phyloP scores from a whole-genome alignment of 2,888 invertebrate species.

The Megaustenia siamemsis region DNA sequence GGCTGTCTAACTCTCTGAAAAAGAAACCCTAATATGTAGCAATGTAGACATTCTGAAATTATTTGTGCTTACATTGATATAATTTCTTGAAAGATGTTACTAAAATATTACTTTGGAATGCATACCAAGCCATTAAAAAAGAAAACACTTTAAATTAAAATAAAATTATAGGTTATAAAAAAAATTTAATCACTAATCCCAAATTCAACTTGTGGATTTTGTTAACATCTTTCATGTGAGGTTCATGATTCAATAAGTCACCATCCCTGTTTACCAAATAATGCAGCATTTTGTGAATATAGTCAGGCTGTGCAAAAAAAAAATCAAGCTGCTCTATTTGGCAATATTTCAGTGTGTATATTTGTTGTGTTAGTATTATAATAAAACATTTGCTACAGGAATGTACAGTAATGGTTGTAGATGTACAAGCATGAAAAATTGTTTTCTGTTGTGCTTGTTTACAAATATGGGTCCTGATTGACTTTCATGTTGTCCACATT shows the following conservation, averaged over 20 bases:
- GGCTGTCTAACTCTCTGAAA: conserved; percentile 99
- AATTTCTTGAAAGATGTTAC: too few species aligned
- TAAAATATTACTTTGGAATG: too few species aligned
- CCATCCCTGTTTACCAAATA: background rate
- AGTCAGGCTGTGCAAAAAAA: background rate
- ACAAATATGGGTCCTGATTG: conserved; percentile 2
- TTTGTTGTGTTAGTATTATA: conserved; percentile 7
- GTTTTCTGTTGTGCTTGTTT: background rate
- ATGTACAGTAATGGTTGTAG: background rate
- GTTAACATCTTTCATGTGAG: background rate
- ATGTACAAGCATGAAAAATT: background rate
- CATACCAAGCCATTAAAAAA: too few species aligned
- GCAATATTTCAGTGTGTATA: background rate
- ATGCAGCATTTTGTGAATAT: conserved; percentile 11
- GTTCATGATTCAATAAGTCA: background rate
- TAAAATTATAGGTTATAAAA: too few species aligned
- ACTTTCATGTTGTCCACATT: conserved; percentile 4
- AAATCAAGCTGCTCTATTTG: background rate
- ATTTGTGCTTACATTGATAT: background rate
- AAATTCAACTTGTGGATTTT: too few species aligned
- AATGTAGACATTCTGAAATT: background rate
- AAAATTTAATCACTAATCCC: too few species aligned
- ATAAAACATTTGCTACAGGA: background rate
- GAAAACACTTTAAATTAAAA: too few species aligned
- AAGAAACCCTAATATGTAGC: conserved; percentile 81